Base-by-base conservation (phyloP, 2,797 vertebrate genomes). In the Cirrhinus mrigala region DNA sequence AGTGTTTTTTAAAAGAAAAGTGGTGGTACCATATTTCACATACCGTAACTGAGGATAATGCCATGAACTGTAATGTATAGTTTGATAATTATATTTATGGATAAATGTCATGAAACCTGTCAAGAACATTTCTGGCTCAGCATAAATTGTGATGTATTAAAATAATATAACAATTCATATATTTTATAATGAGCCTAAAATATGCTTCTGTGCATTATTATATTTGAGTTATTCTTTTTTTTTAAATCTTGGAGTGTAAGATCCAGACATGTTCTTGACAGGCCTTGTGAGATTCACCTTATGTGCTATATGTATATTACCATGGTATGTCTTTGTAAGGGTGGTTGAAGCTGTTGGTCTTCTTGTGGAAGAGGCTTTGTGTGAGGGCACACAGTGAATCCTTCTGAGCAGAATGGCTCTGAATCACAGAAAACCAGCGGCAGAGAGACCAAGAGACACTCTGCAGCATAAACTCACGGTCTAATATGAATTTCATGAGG, bases 401-500 rank as follows among this genome's bases (percentile, higher is more conserved):
- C 46, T 29, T 4, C 52, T 6, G 37, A 74, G 40, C 71, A 50
- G 46, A 52, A 74, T 3, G 46, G 24, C 46, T 29, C 46, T 75
- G 71, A 64, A 74, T 44, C 22, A 6, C 44, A 50, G 50, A 5
- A 33, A 58, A 37, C 1, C 52, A 40, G 20, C 12, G 20, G 10
- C 48, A 56, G 44, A 66, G 60, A 80, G 24, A 68, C 27, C 8
- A 52, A 27, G 64, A 71, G n/a, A 14, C 0, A 15, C 29, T 56
- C 33, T 40, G 66, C 79, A 44, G 29, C 22, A 5, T 56, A 73
- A 48, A 60, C 50, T 62, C 69, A 2, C 20, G 12, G 66, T 54
- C 73, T 48, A 37, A 86, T 85, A 88, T 85, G 84, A 85, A 88
- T 89, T 83, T 86, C 84, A 70, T 85, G 79, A 86, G 82, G 29